Evolutionary conservation across 2,888 invertebrate species (phyloP).

Genomic region (Lamproptera curius): DNA sequence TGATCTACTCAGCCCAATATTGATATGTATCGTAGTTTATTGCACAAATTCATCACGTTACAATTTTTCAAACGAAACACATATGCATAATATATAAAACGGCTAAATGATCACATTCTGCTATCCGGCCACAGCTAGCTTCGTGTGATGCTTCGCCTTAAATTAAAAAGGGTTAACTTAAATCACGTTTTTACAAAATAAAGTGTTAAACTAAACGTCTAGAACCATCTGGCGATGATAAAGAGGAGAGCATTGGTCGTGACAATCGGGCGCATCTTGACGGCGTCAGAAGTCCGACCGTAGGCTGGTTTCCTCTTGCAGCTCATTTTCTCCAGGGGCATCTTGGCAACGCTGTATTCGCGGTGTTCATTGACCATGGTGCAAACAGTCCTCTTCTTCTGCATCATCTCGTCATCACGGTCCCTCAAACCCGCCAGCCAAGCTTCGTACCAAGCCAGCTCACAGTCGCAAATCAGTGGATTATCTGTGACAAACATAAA

Average conservation of each 20-base stretch:
- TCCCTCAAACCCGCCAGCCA: constrained; percentile 88
- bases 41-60: constrained; percentile 68
- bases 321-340: constrained; percentile 90
- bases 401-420: constrained; percentile 92
- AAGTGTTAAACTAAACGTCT: constrained; percentile 31
- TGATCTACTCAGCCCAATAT: constrained; percentile 65
- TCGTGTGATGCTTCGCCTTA: constrained; percentile 47
- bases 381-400: constrained; percentile 90
- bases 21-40: constrained; percentile 76
- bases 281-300: constrained; percentile 53
- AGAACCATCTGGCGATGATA: constrained; percentile 52
- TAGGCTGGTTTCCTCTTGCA: constrained; percentile 83
- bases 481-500: constrained; percentile 81
- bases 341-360: constrained; percentile 88
- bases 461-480: constrained; percentile 92
- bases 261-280: constrained; percentile 37
- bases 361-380: constrained; percentile 89
- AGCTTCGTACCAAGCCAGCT: constrained; percentile 91
- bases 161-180: constrained; percentile 34
- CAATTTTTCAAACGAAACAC: constrained; percentile 39
- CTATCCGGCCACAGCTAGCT: constrained; percentile 73
- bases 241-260: constrained; percentile 46
- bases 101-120: constrained; percentile 43
- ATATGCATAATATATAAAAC: constrained; percentile 45
- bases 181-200: constrained; percentile 24